These are phyloP conservation scores for Sinotaia quadrata DNA, from an alignment of 2,888 invertebrate genomes.

Conservation along the genomic window DNA sequence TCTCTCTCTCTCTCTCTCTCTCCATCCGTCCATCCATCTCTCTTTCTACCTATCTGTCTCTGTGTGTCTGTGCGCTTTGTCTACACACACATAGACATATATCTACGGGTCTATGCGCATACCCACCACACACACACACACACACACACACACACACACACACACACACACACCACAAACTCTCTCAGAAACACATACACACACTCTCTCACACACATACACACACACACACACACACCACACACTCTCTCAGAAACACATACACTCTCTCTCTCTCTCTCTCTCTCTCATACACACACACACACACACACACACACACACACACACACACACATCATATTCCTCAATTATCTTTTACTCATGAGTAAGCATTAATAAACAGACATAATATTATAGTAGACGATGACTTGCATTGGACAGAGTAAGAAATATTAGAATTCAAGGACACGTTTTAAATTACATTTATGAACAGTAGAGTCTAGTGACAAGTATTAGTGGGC, in stretches of 20 bases:
- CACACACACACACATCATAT: constrained; percentile 15
- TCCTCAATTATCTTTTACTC: too few species aligned
- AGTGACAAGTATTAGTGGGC: too few species aligned
- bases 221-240: too few species aligned
- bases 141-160: neutral
- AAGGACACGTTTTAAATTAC: too few species aligned
- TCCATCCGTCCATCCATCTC: neutral
- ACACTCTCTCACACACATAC: neutral
- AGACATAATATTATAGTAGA: too few species aligned
- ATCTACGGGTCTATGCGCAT: neutral
- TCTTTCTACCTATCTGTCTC: neutral
- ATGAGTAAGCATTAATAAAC: too few species aligned
- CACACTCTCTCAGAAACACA: too few species aligned
- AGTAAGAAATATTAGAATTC: too few species aligned
- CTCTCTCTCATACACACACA: constrained; percentile 1
- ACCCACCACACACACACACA: neutral
- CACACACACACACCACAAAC: neutral
- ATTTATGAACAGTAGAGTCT: too few species aligned
- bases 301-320: constrained; percentile 9
- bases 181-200: neutral
- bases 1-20: neutral
- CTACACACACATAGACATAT: too few species aligned
- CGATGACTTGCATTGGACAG: too few species aligned
- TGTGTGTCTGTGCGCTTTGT: neutral
- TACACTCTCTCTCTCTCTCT: too few species aligned